Base-by-base conservation (phyloP, 2,797 vertebrate species). In the Okamejei kenojei region DNA sequence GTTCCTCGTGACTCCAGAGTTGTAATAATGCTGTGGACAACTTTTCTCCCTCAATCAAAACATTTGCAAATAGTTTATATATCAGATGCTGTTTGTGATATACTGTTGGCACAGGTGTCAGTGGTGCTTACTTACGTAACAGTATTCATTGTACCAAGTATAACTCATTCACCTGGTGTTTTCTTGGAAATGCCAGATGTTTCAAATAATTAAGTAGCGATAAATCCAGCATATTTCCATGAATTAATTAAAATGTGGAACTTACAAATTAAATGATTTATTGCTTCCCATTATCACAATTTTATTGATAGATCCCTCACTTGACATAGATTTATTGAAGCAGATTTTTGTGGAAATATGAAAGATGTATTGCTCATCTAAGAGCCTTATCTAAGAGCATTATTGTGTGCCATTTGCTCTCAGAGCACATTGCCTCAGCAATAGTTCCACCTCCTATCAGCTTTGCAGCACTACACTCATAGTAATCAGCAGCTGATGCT, bases 361-460 rank as follows among this genome's bases (percentile, higher is more conserved):
- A 95, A 95, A 96, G 95, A 96, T 95, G 93, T 95, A 96, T 95
- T 93, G 93, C 95, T 95, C 95, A 95, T 94, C 93, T 96, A 95
- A 95, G 94, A 94, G 93, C 82, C 95, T 95, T 95, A 95, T 94
- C 93, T 96, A 95, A 95, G 94, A 94, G 93, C 82, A 93, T 95
- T 94, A 96, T 94, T 93, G 77, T 94, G 93, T 94, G 94, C 81
- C 93, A 94, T 95, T 95, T 95, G 93, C 95, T 93, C 94, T 94
- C 93, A 94, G 95, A 95, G 96, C 1, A 21, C 38, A 95, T 94
- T 95, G 95, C 93, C 94, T 95, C 93, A 45, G 94, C 94, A 94
- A 95, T 94, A 94, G 74, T 94, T 71, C 93, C 94, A 63, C 94
- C 95, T 93, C 94, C 93, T 94, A 94, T 94, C 77, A 94, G 93